These are phyloP conservation scores for Cliona cf. orientalis DNA, from an alignment of 37 sponge, comb jelly and placozoan species.

Conservation along the genomic window DNA sequence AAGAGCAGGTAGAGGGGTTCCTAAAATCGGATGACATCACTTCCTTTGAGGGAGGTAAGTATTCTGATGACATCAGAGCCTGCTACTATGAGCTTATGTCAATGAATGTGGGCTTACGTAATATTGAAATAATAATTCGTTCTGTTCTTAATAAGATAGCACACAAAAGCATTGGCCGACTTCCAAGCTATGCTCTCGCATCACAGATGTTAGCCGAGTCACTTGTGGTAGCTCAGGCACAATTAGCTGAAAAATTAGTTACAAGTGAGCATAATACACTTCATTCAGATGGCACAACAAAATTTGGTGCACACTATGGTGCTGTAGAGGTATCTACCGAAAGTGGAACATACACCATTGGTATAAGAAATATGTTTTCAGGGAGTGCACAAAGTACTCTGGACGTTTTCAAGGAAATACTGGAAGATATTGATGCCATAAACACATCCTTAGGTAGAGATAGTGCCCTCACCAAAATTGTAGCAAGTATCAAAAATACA, in stretches of 20 bases:
- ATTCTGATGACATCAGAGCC: constrained; percentile 40
- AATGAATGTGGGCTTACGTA: constrained; percentile 45
- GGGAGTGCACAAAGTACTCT: constrained; percentile 37
- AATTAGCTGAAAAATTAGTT: constrained; percentile 27
- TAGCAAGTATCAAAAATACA: constrained; percentile 25
- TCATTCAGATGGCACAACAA: constrained; percentile 48
- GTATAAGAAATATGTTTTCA: constrained; percentile 39
- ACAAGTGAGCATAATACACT: neutral
- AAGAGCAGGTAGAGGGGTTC: neutral
- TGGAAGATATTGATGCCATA: constrained; percentile 32
- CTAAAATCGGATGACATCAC: neutral
- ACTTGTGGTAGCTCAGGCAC: constrained; percentile 28
- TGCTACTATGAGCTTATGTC: constrained; percentile 48
- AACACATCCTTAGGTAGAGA: neutral
- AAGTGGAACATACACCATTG: neutral
- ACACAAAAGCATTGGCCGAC: constrained; percentile 15
- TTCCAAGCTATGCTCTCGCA: constrained; percentile 4
- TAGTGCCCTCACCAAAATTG: neutral
- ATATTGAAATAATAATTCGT: constrained; percentile 19
- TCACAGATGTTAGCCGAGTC: constrained; percentile 33
- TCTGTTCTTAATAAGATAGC: constrained; percentile 27
- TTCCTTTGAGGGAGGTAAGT: constrained; percentile 40
- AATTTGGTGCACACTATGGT: constrained; percentile 33
- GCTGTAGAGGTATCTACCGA: constrained; percentile 10
- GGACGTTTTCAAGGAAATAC: constrained; percentile 27